These are phyloP conservation scores for Protodeltote pygarga DNA, from an alignment of 2,888 invertebrate species.

Conservation along the genomic window DNA sequence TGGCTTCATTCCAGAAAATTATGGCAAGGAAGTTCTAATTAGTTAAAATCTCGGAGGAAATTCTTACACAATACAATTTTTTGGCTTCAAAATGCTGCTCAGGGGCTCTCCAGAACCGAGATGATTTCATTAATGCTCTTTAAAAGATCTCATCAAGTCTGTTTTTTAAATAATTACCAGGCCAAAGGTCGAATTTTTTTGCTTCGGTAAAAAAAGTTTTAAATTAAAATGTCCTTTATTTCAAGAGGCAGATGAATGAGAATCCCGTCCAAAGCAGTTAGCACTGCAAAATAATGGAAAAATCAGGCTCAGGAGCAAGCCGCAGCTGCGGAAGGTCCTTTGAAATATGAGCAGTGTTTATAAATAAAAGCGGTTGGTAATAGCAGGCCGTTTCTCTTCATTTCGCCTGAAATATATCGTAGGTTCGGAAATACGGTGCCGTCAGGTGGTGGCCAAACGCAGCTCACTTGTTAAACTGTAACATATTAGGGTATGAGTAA, in stretches of 20 bases:
- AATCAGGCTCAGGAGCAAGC: constrained; percentile 40
- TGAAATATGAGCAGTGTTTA: constrained; percentile 69
- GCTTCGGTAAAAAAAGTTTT: constrained; percentile 23
- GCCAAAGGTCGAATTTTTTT: constrained; percentile 50
- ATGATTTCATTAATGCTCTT: constrained; percentile 71
- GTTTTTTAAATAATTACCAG: constrained; percentile 67
- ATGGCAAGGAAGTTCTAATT: constrained; percentile 39
- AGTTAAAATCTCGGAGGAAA: constrained; percentile 42
- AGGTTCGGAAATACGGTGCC: constrained; percentile 35
- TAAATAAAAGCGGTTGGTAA: constrained; percentile 69
- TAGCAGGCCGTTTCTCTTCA: constrained; percentile 68
- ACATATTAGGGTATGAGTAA: constrained; percentile 17
- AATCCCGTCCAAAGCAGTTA: constrained; percentile 45
- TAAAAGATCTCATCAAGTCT: constrained; percentile 58
- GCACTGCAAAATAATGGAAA: constrained; percentile 45
- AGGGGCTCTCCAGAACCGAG: constrained; percentile 57
- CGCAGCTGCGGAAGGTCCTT: constrained; percentile 45
- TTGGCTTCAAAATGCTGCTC: constrained; percentile 44
- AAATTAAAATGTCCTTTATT: constrained; percentile 42
- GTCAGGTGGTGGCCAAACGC: constrained; percentile 19
- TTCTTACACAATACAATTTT: constrained; percentile 45
- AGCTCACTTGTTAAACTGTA: constrained; percentile 25
- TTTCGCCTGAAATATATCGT: constrained; percentile 57
- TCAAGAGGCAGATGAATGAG: constrained; percentile 32
- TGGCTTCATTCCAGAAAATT: constrained; percentile 33